Percentiles rank a stretch among this genome's conserved stretches.
Conservation (phyloP, 2,888 invertebrate genomes). For the Entomobrya proxima region DNA sequence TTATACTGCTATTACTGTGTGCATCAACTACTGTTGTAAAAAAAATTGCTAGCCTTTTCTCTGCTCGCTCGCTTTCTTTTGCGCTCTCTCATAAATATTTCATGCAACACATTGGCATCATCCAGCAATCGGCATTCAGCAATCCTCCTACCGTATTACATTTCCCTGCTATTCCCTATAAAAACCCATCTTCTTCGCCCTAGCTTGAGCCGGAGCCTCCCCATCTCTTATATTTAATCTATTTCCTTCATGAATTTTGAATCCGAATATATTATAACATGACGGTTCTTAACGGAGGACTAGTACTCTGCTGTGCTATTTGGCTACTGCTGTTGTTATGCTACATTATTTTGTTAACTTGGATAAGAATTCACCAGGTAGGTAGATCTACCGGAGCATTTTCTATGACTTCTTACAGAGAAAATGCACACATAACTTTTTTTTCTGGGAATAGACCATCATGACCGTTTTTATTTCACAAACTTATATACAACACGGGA, state of each 20-base stretch:
- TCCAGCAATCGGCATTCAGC: conserved; percentile 32
- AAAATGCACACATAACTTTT: not conserved
- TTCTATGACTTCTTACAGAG: not conserved
- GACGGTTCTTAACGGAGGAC: conserved; percentile 1
- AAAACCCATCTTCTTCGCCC: not conserved
- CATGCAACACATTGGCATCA: conserved; percentile 14
- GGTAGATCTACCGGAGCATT: not conserved
- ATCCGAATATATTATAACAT: conserved; percentile 40
- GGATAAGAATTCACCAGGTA: conserved; percentile 6
- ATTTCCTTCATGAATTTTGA: conserved; percentile 49
- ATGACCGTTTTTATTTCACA: not conserved
- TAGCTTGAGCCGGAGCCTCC: not conserved
- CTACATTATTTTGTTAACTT: no score
- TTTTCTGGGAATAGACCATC: not conserved
- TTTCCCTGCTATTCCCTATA: not conserved
- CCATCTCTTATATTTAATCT: conserved; percentile 31
- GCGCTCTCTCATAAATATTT: conserved; percentile 33
- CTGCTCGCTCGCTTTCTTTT: not conserved
- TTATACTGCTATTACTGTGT: not conserved
- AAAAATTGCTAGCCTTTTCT: not conserved
- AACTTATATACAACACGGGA: not conserved
- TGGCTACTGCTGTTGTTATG: not conserved
- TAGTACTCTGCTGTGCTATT: not conserved
- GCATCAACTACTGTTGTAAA: not conserved
- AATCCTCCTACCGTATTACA: conserved; percentile 28